These are phyloP conservation scores for Megatriorchis doriae DNA, from an alignment of 2,113 vertebrate species.

Conservation along the genomic window DNA sequence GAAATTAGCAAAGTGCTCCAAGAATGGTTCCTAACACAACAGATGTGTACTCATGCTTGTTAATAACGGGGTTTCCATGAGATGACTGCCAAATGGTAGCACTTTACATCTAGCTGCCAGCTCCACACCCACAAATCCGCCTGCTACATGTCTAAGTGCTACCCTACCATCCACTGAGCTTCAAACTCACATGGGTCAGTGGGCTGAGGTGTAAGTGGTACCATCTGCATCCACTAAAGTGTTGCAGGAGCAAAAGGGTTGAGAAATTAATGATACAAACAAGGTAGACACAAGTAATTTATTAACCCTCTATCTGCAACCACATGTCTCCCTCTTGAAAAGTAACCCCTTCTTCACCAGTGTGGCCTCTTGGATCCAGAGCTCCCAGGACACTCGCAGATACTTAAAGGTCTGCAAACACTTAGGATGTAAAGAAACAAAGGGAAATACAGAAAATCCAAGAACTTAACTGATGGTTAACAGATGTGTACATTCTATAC, in stretches of 20 bases:
- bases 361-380: not conserved
- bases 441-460: not conserved
- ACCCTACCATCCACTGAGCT: not conserved
- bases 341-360: not conserved
- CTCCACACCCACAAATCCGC: not conserved
- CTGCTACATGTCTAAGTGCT: not conserved
- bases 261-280: not conserved
- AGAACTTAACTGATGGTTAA: not conserved
- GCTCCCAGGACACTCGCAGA: not conserved
- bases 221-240: not conserved
- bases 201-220: not conserved
- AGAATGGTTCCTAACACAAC: not conserved
- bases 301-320: not conserved
- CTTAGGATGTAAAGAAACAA: not conserved
- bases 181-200: not conserved
- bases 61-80: not conserved
- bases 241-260: not conserved
- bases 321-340: not conserved
- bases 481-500: not conserved
- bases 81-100: slow-evolving; percentile 18
- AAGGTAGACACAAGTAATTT: not conserved
- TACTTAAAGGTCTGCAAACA: not conserved
- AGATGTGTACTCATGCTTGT: not conserved
- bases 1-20: not conserved
- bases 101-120: not conserved